A percentile compares a stretch with the other conserved stretches of the same genome.
Evolutionary conservation across 1,140 invertebrate species (phyloP).

Genomic region (Cotesia chilonis): DNA sequence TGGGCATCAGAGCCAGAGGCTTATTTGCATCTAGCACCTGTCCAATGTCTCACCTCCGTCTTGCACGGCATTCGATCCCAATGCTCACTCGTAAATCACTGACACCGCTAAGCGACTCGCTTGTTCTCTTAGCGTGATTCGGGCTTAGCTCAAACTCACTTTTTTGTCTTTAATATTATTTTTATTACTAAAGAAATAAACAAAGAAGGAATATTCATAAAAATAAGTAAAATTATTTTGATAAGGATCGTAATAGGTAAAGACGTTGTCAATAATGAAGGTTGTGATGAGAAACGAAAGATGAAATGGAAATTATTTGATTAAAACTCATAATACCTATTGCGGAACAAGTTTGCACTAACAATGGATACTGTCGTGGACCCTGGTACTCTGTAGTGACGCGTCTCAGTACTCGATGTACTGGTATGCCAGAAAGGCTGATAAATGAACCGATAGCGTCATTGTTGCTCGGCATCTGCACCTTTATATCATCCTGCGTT

Average conservation of each 20-base stretch:
- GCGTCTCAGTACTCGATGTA: slow-evolving; percentile 30
- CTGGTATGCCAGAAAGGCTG: slow-evolving; percentile 51
- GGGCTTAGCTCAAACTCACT: background rate
- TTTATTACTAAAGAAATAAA: background rate
- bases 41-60: slow-evolving; percentile 39
- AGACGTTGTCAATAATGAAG: slow-evolving; percentile 16
- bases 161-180: background rate
- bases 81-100: slow-evolving; percentile 36
- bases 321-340: slow-evolving; percentile 60
- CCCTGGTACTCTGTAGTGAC: slow-evolving; percentile 34
- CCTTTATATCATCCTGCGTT: slow-evolving; percentile 50
- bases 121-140: background rate
- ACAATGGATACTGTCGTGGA: slow-evolving; percentile 45
- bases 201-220: background rate
- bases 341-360: slow-evolving; percentile 51
- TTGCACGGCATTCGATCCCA: slow-evolving; percentile 27
- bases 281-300: background rate
- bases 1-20: slow-evolving; percentile 1
- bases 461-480: slow-evolving; percentile 56
- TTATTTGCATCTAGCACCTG: slow-evolving; percentile 56
- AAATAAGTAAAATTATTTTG: background rate
- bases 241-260: background rate
- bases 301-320: slow-evolving; percentile 60
- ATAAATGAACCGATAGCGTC: slow-evolving; percentile 65
- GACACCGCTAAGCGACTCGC: slow-evolving; percentile 10